These are phyloP conservation scores for Eurois occulta DNA, from an alignment of 2,888 invertebrate genomes.

Conservation along the genomic window DNA sequence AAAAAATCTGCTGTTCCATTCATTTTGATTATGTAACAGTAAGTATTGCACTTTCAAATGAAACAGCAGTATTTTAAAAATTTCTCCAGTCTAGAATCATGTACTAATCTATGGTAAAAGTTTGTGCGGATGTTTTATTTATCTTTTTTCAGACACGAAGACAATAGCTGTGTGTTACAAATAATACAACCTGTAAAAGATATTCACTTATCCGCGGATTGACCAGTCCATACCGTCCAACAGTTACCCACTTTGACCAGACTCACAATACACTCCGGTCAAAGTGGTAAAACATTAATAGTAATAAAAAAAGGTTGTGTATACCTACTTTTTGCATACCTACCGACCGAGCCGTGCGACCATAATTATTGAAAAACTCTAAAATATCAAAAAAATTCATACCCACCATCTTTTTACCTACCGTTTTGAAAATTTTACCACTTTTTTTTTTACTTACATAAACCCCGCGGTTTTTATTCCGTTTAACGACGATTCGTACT, in stretches of 20 bases:
- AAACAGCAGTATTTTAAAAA: background rate
- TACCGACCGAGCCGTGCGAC: slow-evolving; percentile 68
- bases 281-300: slow-evolving; percentile 54
- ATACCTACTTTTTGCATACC: slow-evolving; percentile 69
- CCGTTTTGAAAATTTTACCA: slow-evolving; percentile 70
- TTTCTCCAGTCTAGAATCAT: background rate
- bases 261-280: slow-evolving; percentile 20
- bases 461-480: slow-evolving; percentile 61
- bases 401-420: slow-evolving; percentile 82
- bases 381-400: slow-evolving; percentile 64
- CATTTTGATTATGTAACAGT: background rate
- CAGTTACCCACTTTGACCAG: slow-evolving; percentile 53
- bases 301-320: slow-evolving; percentile 54
- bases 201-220: slow-evolving; percentile 45
- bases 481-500: slow-evolving; percentile 60
- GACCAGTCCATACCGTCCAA: slow-evolving; percentile 44
- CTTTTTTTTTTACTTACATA: slow-evolving; percentile 67
- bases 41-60: background rate
- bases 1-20: background rate
- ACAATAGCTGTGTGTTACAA: slow-evolving; percentile 36
- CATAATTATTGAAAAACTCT: slow-evolving; percentile 58
- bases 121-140: background rate
- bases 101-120: background rate
- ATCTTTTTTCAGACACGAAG: slow-evolving; percentile 47
- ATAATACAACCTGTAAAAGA: slow-evolving; percentile 63